phyloP scores from a whole-genome alignment of 2,888 invertebrate genomes.

The Brachyptera putata region DNA sequence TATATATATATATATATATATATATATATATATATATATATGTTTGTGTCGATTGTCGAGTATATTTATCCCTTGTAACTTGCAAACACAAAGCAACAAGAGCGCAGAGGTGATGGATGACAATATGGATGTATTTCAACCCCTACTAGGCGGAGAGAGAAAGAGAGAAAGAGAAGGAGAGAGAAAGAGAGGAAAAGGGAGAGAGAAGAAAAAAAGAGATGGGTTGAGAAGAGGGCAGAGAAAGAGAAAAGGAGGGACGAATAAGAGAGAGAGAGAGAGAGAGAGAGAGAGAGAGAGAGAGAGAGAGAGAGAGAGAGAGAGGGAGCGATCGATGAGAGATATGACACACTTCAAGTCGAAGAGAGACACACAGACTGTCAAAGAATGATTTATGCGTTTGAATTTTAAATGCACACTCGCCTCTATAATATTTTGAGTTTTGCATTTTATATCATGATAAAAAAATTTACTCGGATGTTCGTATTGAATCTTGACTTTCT shows the following conservation, averaged over 20 bases:
- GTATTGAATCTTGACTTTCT: neutral
- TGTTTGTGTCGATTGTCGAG: too few relatives aligned
- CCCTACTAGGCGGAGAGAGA: neutral
- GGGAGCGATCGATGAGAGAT: slow-evolving; percentile 3
- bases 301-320: neutral
- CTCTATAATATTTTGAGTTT: slow-evolving; percentile 13
- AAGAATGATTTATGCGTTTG: slow-evolving; percentile 29
- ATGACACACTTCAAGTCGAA: slow-evolving; percentile 1
- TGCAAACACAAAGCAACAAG: neutral
- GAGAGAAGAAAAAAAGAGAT: too few relatives aligned
- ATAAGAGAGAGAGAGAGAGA: too few relatives aligned
- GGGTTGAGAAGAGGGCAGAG: too few relatives aligned
- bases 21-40: too few relatives aligned
- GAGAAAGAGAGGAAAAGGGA: too few relatives aligned
- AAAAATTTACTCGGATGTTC: neutral
- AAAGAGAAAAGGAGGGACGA: too few relatives aligned
- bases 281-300: slow-evolving; percentile 3
- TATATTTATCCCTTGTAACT: slow-evolving; percentile 8
- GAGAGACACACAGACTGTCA: slow-evolving; percentile 22
- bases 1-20: too few relatives aligned
- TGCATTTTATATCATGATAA: neutral
- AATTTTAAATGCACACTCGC: slow-evolving; percentile 27
- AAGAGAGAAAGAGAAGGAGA: slow-evolving; percentile 7
- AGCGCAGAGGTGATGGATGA: slow-evolving; percentile 6
- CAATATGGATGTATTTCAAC: slow-evolving; percentile 22